A percentile compares a stretch with the other conserved stretches of the same genome.
phyloP scores from a whole-genome alignment of 2,888 invertebrate genomes.

The Drosophila mayaguana region DNA sequence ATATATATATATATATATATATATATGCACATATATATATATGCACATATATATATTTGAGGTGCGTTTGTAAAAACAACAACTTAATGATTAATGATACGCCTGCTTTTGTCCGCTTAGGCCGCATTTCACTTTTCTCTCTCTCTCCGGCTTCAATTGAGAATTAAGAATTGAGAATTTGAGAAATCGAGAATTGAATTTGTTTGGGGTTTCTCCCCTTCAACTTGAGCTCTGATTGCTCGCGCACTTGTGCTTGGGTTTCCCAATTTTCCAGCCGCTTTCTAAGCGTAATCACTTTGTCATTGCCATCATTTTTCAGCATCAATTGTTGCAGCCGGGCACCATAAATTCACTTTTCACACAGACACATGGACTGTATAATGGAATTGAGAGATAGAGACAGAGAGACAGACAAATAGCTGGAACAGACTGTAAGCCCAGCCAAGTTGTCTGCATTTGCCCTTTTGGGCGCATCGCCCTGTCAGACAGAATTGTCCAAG shows the following conservation, averaged over 20 bases:
- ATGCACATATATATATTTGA: constrained; percentile 21
- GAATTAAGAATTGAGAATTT: constrained; percentile 35
- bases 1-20: no score
- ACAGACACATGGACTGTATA: constrained; percentile 40
- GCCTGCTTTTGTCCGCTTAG: constrained; percentile 47
- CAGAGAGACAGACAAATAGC: constrained; percentile 1
- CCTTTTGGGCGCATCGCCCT: constrained; percentile 46
- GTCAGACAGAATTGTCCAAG: constrained; percentile 37
- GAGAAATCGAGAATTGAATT: constrained; percentile 59
- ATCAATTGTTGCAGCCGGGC: constrained; percentile 67
- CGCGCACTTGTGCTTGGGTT: constrained; percentile 13
- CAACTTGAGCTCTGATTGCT: constrained; percentile 74
- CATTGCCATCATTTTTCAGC: constrained; percentile 80
- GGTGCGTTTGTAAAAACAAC: constrained; percentile 60
- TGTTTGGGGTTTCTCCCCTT: constrained; percentile 35
- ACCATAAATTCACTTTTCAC: constrained; percentile 71
- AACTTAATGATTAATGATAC: constrained; percentile 78
- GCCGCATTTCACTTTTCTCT: constrained; percentile 67
- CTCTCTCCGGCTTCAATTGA: constrained; percentile 43
- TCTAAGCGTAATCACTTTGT: constrained; percentile 77
- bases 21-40: neutral
- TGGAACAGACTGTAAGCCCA: constrained; percentile 27
- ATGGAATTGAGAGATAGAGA: constrained; percentile 71
- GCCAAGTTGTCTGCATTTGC: constrained; percentile 50
- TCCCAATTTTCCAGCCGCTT: constrained; percentile 51